Evolutionary conservation across 2,113 vertebrate species (phyloP), one percentile per base, ranked within the genome.

Genomic region (Hypomesus transpacificus): DNA sequence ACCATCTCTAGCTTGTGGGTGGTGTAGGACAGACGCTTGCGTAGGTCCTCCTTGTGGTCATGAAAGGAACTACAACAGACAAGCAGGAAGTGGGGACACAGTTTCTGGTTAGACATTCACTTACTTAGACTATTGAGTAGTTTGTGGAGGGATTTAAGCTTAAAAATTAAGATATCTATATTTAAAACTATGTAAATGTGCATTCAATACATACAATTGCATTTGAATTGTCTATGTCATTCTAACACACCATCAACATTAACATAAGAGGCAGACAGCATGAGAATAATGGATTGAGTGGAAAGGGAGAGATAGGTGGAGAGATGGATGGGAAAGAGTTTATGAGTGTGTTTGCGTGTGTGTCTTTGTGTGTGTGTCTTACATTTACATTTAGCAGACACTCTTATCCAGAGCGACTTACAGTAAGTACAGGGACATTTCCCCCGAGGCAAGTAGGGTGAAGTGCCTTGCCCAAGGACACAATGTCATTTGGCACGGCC

Each of bases 41-140:
- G 95, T 84, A 98, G 93, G 90, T 98, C 95, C 68, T 97, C 96
- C 87, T 98, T 98, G 93, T 98, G 95, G 88, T 98, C 96, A 80
- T 96, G 95, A 85, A 95, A 85, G 73, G 93, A 94, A 80, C 97
- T 99, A 88, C 80, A 91, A 85, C 86, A 76, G 52, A 70, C 52
- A 24, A 34, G 62, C 6, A 62, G 39, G 22, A 57, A 67, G 24
- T 73, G 75, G 70, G 67, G 70, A 70, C 28, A 39, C 61, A 52
- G 56, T 52, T 39, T 69, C 3, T 5, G 20, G 39, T 46, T 46
- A 46, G 39, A 46, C 39, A 9, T 46, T 46, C 39, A 46, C 39
- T 31, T 31, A 31, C 28, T 31, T 3, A 31, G 28, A 3, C 28
- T 13, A 46, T 46, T 46, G 9, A 46, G 39, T 46, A 2, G 39